Evolutionary conservation across 2,113 vertebrate genomes (phyloP), one percentile per base, ranked within the genome.

Genomic region (Tragelaphus imberbis): DNA sequence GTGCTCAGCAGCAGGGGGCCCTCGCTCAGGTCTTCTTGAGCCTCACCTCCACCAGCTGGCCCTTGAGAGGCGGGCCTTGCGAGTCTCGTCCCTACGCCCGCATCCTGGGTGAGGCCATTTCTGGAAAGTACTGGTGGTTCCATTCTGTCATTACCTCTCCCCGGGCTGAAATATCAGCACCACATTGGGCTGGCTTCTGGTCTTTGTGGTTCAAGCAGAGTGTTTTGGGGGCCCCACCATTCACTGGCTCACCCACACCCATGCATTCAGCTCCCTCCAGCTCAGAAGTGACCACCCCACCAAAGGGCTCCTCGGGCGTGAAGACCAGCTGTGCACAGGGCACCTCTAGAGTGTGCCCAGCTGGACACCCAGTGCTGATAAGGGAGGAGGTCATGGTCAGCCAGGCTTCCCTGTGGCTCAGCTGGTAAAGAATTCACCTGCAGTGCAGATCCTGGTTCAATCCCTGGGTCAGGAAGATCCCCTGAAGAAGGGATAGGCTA

Each of bases 361-460:
- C 11, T 47, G 13, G 14, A 28, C 28, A 27, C 44, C 82, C 0
- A 0, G 6, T 2, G 11, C 30, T 13, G 0, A 13, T 33, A 40
- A 58, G 36, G 7, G 63, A 2, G 1, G 1, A 59, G 23, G 33
- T 9, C 9, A 2, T 7, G 5, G 49, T 23, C 80, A 82, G 30
- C n/a, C n/a, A 13, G 68, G 68, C n/a, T 71, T 71, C n/a, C 68
- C 68, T 13, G n/a, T 1, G 6, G n/a, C 36, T 40, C 68, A 0
- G n/a, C n/a, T 75, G 68, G 68, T 75, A 40, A 23, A 75, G n/a
- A 75, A 40, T 75, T 5, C 5, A 0, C 68, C 68, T 23, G 68
- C 68, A 71, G 65, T 23, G n/a, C n/a, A 71, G 65, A 71, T 3
- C 65, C 19, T 2, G 5, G 68, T 23, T 40, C 1, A 4, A 40